phyloP scores from a whole-genome alignment of 1,140 invertebrate species.

The Leptinotarsa defecta region DNA sequence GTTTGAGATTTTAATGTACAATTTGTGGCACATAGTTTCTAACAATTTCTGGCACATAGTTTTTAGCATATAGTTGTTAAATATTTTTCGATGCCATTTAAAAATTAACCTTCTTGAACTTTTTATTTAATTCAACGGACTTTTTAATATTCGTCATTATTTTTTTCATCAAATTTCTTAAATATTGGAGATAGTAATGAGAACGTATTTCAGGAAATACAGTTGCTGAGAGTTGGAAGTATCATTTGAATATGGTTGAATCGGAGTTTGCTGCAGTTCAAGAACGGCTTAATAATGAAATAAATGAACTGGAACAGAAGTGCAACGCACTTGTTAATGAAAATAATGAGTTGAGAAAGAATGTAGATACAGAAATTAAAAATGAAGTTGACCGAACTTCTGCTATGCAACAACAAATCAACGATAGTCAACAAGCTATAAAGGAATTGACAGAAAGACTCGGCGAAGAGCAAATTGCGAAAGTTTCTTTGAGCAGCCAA shows the following conservation, averaged over 20 bases:
- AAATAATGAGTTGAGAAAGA: conserved; percentile 54
- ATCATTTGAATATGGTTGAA: conserved; percentile 65
- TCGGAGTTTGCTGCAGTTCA: conserved; percentile 62
- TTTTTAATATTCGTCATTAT: neutral
- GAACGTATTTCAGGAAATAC: conserved; percentile 57
- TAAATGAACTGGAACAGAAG: conserved; percentile 57
- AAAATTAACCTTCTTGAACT: too few species aligned
- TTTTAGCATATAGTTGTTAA: too few species aligned
- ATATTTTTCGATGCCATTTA: neutral
- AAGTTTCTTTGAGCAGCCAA: neutral
- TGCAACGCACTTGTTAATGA: conserved; percentile 60
- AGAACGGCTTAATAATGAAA: conserved; percentile 57
- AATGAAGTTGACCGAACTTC: conserved; percentile 52
- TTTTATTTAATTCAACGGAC: neutral
- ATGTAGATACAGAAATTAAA: conserved; percentile 52
- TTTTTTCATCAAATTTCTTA: too few species aligned
- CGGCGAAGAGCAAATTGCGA: conserved; percentile 33
- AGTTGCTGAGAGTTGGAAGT: conserved; percentile 69
- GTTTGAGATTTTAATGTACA: too few species aligned
- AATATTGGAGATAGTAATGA: too few species aligned
- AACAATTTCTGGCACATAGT: too few species aligned
- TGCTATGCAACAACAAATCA: conserved; percentile 57
- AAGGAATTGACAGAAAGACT: conserved; percentile 47
- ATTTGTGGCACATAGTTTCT: too few species aligned
- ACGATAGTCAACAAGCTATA: conserved; percentile 44